phyloP scores from a whole-genome alignment of 1,140 invertebrate genomes.

The Lysiphlebus fabarum region DNA sequence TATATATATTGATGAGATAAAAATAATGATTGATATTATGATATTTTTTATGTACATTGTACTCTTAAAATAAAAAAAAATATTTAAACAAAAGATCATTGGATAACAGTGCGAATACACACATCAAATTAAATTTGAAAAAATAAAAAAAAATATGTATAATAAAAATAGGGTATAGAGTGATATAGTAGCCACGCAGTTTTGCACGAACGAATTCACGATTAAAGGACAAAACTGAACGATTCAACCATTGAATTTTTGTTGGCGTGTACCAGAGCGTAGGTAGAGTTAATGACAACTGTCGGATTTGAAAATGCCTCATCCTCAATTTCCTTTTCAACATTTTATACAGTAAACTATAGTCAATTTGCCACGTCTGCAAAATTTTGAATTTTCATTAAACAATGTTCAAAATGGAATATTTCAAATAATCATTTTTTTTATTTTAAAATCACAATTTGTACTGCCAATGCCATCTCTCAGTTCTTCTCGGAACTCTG shows the following conservation, averaged over 20 bases:
- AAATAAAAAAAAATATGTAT: too few species aligned
- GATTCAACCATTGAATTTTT: slow-evolving; percentile 16
- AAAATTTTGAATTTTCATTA: not conserved
- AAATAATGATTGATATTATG: too few species aligned
- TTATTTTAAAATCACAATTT: slow-evolving; percentile 13
- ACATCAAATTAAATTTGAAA: too few species aligned
- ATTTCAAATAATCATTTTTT: not conserved
- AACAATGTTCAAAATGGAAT: not conserved
- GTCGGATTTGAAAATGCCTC: not conserved
- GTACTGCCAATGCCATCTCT: slow-evolving; percentile 30
- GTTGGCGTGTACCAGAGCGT: not conserved
- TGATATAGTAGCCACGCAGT: slow-evolving; percentile 8
- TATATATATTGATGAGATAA: too few species aligned
- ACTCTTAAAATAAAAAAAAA: too few species aligned
- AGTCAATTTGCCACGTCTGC: slow-evolving; percentile 13
- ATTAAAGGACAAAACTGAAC: slow-evolving; percentile 9
- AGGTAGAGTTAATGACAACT: slow-evolving; percentile 11
- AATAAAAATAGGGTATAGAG: not conserved
- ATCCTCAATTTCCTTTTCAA: not conserved
- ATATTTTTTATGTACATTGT: too few species aligned
- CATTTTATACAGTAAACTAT: not conserved
- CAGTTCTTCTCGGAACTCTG: slow-evolving; percentile 14
- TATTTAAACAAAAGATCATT: too few species aligned
- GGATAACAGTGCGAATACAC: too few species aligned
- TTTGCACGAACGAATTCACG: slow-evolving; percentile 8